phyloP scores from a whole-genome alignment of 2,113 vertebrate species.

The Sorex araneus region DNA sequence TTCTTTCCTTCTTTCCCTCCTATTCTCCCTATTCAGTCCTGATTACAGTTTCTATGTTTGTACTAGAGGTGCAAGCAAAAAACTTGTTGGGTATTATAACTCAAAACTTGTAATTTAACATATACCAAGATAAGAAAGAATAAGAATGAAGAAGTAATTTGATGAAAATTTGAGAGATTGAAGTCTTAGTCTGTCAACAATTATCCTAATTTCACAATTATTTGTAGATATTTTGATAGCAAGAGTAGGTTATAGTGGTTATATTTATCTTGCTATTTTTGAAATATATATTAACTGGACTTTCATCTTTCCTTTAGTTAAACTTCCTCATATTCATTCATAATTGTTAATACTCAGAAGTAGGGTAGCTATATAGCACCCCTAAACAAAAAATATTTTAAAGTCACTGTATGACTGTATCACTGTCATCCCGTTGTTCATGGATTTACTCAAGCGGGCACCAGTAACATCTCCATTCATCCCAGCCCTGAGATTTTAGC shows the following conservation, averaged over 20 bases:
- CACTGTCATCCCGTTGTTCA: no score
- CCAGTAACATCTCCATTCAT: no score
- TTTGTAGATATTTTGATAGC: neutral
- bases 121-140: neutral
- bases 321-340: neutral
- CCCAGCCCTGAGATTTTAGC: no score
- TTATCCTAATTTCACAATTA: neutral
- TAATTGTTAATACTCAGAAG: neutral
- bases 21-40: neutral
- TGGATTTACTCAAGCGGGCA: no score
- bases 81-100: slow-evolving; percentile 19
- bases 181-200: neutral
- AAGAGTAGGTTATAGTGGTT: neutral
- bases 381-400: slow-evolving; percentile 27
- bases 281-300: neutral
- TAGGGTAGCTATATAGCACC: neutral
- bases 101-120: neutral
- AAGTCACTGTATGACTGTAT: no score
- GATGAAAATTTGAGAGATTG: neutral
- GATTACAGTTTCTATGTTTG: neutral
- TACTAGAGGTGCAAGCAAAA: neutral
- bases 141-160: slow-evolving; percentile 20
- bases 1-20: neutral
- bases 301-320: neutral
- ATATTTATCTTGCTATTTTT: neutral